Conservation (phyloP, 1,140 invertebrate genomes). For the Lepidurus couesii region DNA sequence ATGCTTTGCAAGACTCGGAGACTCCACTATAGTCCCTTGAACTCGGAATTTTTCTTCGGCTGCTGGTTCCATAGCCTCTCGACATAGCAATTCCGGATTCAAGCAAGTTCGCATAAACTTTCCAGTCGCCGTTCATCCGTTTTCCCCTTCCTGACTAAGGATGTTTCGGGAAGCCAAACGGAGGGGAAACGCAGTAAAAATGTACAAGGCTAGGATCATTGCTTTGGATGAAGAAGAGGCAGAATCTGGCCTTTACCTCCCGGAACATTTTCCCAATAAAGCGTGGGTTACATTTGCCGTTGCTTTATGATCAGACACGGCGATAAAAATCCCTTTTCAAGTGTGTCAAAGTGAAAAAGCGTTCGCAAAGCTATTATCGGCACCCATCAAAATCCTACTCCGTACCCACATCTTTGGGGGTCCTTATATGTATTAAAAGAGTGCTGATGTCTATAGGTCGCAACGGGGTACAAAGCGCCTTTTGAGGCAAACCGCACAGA, state of each 20-base stretch:
- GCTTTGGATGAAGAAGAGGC: neutral
- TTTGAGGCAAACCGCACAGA: too few relatives aligned
- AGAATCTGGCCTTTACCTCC: neutral
- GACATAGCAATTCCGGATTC: neutral
- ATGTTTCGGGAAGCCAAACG: neutral
- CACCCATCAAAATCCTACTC: neutral
- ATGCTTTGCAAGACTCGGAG: neutral
- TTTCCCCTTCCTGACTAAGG: neutral
- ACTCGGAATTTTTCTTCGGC: neutral
- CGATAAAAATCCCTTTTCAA: neutral
- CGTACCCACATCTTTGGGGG: neutral
- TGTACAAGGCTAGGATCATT: neutral
- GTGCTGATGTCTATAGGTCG: too few relatives aligned
- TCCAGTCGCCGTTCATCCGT: neutral
- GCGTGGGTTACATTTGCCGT: neutral
- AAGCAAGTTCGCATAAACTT: neutral
- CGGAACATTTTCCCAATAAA: neutral
- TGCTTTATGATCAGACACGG: slow-evolving; percentile 12
- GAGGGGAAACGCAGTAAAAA: slow-evolving; percentile 9
- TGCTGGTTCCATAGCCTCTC: neutral
- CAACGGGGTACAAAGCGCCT: too few relatives aligned
- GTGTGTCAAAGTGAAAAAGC: neutral
- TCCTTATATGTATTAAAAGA: neutral
- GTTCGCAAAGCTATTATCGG: neutral
- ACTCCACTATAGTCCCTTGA: neutral